phyloP scores from a whole-genome alignment of 92 coral and sea anemone species.

The Palythoa grandiflora region DNA sequence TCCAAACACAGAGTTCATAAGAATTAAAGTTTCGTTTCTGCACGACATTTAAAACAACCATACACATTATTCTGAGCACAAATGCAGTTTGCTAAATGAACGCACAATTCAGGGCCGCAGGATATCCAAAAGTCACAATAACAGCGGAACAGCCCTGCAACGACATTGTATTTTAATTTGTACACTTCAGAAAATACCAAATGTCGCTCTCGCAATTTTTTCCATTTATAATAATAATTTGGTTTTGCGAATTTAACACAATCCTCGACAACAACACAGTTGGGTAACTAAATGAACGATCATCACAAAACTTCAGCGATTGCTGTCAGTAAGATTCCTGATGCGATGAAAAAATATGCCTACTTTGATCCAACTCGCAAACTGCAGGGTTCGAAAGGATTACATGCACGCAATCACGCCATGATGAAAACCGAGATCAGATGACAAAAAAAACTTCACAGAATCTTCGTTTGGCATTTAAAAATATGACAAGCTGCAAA shows the following conservation, averaged over 20 bases:
- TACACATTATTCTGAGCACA: background rate
- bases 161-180: background rate
- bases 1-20: background rate
- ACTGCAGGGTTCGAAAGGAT: conserved; percentile 10
- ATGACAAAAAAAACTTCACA: conserved; percentile 2
- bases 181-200: background rate
- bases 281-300: background rate
- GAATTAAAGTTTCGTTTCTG: background rate
- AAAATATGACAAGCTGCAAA: background rate
- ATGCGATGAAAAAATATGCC: conserved; percentile 20
- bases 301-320: background rate
- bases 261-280: background rate
- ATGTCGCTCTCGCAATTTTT: background rate
- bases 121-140: background rate
- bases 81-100: background rate
- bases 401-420: conserved; percentile 37
- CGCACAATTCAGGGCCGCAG: background rate
- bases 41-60: background rate
- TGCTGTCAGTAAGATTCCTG: background rate
- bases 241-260: background rate
- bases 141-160: conserved; percentile 13
- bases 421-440: conserved; percentile 5
- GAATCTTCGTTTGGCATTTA: background rate
- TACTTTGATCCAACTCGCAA: conserved; percentile 2
- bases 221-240: background rate